These are phyloP conservation scores for Peribatodes rhomboidaria DNA, from an alignment of 2,888 invertebrate genomes.

Conservation along the genomic window DNA sequence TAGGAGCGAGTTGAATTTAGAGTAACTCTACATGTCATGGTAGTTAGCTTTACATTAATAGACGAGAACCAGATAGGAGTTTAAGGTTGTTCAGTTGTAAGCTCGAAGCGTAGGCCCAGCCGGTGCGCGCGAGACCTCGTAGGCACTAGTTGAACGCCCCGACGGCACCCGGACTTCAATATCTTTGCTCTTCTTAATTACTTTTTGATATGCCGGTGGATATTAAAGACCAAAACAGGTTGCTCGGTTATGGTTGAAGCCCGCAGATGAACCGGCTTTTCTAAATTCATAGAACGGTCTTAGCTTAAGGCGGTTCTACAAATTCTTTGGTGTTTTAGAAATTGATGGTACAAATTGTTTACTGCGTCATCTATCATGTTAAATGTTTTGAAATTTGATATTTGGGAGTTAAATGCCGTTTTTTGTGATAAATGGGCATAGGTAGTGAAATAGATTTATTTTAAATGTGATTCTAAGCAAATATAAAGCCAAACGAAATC, in stretches of 20 bases:
- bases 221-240: constrained; percentile 46
- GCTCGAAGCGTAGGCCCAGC: constrained; percentile 28
- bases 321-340: constrained; percentile 39
- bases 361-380: constrained; percentile 29
- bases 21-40: neutral
- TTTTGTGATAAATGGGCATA: neutral
- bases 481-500: no score
- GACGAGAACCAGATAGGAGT: constrained; percentile 15
- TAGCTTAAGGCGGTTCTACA: constrained; percentile 40
- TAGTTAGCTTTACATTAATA: neutral
- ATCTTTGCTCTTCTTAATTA: constrained; percentile 48
- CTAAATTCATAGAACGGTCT: constrained; percentile 42
- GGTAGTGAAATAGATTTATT: neutral
- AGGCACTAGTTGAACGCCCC: constrained; percentile 32
- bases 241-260: constrained; percentile 35
- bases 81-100: constrained; percentile 5
- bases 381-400: constrained; percentile 13
- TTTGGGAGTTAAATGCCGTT: neutral
- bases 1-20: constrained; percentile 8
- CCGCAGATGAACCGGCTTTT: constrained; percentile 40
- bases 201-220: constrained; percentile 48
- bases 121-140: neutral
- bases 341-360: constrained; percentile 32
- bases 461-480: no score
- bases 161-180: constrained; percentile 38